phyloP scores from a whole-genome alignment of 2,888 invertebrate species.

The Zaprionus bogoriensis region DNA sequence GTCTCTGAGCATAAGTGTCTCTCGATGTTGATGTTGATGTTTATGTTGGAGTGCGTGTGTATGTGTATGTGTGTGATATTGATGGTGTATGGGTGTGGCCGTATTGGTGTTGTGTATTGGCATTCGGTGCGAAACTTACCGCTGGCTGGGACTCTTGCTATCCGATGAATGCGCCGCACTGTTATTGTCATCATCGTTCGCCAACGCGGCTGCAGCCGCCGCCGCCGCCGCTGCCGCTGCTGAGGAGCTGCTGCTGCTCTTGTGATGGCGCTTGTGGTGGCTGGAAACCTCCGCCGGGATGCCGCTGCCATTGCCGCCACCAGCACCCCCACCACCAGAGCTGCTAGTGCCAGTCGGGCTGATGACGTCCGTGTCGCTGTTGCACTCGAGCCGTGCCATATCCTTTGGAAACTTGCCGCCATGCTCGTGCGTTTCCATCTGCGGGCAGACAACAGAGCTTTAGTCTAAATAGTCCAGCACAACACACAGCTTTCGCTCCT shows the following conservation, averaged over 20 bases:
- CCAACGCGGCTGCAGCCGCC: slow-evolving; percentile 76
- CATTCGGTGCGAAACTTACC: slow-evolving; percentile 82
- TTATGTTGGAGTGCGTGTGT: slow-evolving; percentile 15
- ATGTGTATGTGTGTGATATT: not conserved
- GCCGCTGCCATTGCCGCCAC: slow-evolving; percentile 65
- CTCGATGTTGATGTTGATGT: slow-evolving; percentile 4
- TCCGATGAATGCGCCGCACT: slow-evolving; percentile 88
- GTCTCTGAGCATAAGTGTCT: too few species aligned
- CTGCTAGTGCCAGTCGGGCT: slow-evolving; percentile 80
- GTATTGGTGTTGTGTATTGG: slow-evolving; percentile 2
- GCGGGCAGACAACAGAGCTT: not conserved
- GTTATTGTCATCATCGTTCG: slow-evolving; percentile 87
- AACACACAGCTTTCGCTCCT: too few species aligned
- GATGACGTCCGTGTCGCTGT: slow-evolving; percentile 79
- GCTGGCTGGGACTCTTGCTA: slow-evolving; percentile 88
- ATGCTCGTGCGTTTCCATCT: slow-evolving; percentile 78
- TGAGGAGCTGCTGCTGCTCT: slow-evolving; percentile 43
- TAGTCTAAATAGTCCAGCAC: not conserved
- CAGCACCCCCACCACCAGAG: slow-evolving; percentile 84
- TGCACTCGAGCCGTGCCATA: slow-evolving; percentile 70
- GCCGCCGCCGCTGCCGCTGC: slow-evolving; percentile 26
- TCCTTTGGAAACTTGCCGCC: slow-evolving; percentile 76
- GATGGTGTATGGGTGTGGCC: slow-evolving; percentile 17
- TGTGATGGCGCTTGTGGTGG: slow-evolving; percentile 69
- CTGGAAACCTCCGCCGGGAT: slow-evolving; percentile 17